A percentile compares a stretch with the other conserved stretches of the same genome.
Evolutionary conservation across 2,888 invertebrate species (phyloP).

Genomic region (Conomelus anceps): DNA sequence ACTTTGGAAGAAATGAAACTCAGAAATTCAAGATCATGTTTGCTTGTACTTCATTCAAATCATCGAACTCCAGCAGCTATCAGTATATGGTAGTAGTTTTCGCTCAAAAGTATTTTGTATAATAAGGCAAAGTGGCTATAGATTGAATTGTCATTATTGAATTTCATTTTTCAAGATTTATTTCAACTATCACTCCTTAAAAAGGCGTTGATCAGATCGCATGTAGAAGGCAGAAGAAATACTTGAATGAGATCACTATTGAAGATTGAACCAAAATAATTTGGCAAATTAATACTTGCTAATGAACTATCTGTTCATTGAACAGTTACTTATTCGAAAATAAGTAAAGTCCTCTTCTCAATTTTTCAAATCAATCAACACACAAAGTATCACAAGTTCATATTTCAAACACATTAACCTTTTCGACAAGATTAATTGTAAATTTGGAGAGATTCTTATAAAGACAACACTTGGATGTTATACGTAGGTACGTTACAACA

Average conservation of each 20-base stretch:
- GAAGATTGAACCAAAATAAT: not conserved
- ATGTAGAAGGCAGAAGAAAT: too few relatives aligned
- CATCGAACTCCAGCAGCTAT: too few relatives aligned
- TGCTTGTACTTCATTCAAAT: not conserved
- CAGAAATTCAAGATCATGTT: not conserved
- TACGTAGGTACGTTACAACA: too few relatives aligned
- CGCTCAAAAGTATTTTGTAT: not conserved
- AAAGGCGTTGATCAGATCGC: not conserved
- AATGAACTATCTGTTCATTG: not conserved
- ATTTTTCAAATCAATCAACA: too few relatives aligned
- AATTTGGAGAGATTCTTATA: not conserved
- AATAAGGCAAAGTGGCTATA: not conserved
- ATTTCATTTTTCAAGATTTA: not conserved
- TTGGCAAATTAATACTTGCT: not conserved
- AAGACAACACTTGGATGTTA: too few relatives aligned
- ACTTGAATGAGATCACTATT: not conserved
- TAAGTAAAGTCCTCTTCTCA: too few relatives aligned
- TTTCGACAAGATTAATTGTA: not conserved
- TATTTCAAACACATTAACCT: not conserved
- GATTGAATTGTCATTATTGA: not conserved
- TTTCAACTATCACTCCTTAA: not conserved
- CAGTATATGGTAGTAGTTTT: not conserved
- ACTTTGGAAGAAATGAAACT: too few relatives aligned
- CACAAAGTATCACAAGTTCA: not conserved
- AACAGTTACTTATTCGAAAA: not conserved